These are phyloP conservation scores for Nymphalis polychloros DNA, from an alignment of 2,888 invertebrate species.

Conservation along the genomic window DNA sequence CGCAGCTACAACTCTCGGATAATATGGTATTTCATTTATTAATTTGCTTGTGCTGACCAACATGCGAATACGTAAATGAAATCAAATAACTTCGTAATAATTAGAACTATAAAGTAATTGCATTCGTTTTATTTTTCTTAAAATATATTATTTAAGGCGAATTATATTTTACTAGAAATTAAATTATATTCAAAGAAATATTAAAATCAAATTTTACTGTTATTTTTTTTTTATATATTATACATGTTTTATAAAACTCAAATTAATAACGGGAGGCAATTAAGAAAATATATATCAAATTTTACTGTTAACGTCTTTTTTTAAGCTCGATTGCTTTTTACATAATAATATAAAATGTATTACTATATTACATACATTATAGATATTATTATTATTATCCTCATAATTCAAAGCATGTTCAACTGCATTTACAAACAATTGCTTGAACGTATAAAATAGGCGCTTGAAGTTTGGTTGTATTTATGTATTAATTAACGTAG, in stretches of 20 bases:
- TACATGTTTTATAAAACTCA: too few species aligned
- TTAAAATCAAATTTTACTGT: too few species aligned
- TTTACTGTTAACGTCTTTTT: too few species aligned
- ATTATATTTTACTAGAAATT: too few species aligned
- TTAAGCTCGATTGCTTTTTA: too few species aligned
- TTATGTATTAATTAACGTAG: neutral
- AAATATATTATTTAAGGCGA: neutral
- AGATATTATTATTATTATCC: neutral
- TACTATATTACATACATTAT: too few species aligned
- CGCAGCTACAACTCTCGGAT: constrained; percentile 73
- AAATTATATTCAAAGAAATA: too few species aligned
- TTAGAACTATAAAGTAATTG: constrained; percentile 36
- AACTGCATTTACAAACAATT: constrained; percentile 16
- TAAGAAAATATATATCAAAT: too few species aligned
- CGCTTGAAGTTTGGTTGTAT: constrained; percentile 4
- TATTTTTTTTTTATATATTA: too few species aligned
- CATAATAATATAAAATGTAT: too few species aligned
- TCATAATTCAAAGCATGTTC: constrained; percentile 4
- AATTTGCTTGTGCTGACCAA: constrained; percentile 76
- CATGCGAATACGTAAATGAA: constrained; percentile 56
- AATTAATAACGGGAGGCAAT: too few species aligned
- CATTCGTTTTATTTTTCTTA: constrained; percentile 2
- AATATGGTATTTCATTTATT: constrained; percentile 77
- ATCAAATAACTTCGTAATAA: constrained; percentile 14
- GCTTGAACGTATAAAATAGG: constrained; percentile 11